Conservation (phyloP, 2,113 vertebrate species). For the Erythrocercus mccallii region DNA sequence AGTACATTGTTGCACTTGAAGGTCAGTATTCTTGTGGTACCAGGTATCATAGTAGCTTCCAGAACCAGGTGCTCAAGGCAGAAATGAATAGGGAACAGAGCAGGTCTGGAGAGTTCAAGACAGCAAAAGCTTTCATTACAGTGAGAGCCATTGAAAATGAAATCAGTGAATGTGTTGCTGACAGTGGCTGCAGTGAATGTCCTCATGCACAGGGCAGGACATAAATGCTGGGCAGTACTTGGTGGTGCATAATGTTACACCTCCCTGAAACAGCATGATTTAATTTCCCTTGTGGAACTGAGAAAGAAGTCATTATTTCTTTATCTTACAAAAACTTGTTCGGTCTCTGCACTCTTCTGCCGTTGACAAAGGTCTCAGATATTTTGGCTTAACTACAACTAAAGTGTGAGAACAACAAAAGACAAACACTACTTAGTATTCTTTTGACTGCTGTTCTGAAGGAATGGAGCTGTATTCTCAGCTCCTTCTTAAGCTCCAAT, state of each 20-base stretch:
- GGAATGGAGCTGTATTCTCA: neutral
- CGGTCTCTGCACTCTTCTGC: neutral
- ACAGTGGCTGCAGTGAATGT: neutral
- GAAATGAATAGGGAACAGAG: rapidly evolving
- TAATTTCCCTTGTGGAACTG: neutral
- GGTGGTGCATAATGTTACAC: neutral
- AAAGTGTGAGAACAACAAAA: neutral
- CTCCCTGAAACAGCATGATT: neutral
- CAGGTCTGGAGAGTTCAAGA: neutral
- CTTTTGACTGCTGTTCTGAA: neutral
- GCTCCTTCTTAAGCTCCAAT: neutral
- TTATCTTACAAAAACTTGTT: neutral
- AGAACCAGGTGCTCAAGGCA: neutral
- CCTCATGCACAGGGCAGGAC: neutral
- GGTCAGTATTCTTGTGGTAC: neutral
- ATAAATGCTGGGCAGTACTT: neutral
- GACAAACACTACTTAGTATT: neutral
- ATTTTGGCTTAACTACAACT: neutral
- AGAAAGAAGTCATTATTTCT: neutral
- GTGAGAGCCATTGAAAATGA: neutral
- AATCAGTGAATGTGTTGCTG: neutral
- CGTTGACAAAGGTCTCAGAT: neutral
- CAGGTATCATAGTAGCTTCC: neutral
- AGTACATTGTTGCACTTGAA: neutral
- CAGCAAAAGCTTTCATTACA: neutral